phyloP scores from a whole-genome alignment of 1,140 invertebrate genomes.

The Bombus vancouverensis region DNA sequence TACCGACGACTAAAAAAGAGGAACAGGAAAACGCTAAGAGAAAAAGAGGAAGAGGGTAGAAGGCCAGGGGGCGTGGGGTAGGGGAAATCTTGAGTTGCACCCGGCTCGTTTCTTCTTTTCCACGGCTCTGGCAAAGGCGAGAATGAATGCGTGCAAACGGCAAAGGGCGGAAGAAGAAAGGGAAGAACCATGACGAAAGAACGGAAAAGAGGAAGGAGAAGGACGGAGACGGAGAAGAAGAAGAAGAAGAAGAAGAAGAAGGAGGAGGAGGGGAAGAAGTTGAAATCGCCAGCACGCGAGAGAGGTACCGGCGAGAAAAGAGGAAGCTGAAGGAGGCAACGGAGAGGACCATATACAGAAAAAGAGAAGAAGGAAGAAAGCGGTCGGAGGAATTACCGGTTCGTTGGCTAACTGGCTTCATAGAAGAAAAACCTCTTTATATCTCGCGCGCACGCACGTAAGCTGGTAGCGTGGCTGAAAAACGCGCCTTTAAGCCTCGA shows the following conservation, averaged over 20 bases:
- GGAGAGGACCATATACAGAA: not conserved
- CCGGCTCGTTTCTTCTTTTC: conserved; percentile 47
- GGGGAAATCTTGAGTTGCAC: conserved; percentile 29
- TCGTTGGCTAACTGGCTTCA: conserved; percentile 66
- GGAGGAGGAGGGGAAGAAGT: not conserved
- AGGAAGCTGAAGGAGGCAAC: conserved; percentile 38
- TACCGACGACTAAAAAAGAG: conserved; percentile 74
- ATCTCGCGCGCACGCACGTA: conserved; percentile 46
- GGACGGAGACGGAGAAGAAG: not conserved
- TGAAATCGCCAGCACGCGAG: not conserved
- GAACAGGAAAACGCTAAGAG: conserved; percentile 25
- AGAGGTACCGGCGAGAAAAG: not conserved
- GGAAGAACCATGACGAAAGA: not conserved
- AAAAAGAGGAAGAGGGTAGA: conserved; percentile 54
- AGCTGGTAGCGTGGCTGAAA: conserved; percentile 49
- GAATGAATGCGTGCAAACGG: conserved; percentile 29
- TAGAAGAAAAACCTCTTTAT: conserved; percentile 64
- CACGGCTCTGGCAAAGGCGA: conserved; percentile 35
- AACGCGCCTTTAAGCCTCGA: conserved; percentile 56
- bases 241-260: conserved; percentile 15
- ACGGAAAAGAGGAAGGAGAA: not conserved
- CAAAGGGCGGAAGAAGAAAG: conserved; percentile 2
- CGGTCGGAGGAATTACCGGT: conserved; percentile 57
- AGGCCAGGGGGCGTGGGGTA: conserved; percentile 29
- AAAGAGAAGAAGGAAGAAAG: conserved; percentile 5